Conservation (phyloP, 2,888 invertebrate species). For the Plebejus anna region DNA sequence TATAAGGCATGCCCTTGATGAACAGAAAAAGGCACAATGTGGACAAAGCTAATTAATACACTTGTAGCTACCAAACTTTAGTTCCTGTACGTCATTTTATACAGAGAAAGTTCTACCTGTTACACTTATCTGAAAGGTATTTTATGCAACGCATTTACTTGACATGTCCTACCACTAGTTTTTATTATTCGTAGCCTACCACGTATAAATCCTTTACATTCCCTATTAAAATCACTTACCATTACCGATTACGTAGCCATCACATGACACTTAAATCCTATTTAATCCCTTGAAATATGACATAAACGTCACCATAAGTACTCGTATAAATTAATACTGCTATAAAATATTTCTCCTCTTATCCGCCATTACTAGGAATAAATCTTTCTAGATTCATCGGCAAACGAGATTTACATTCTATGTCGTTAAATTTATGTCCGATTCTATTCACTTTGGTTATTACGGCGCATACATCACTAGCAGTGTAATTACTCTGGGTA, state of each 20-base stretch:
- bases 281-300: background rate
- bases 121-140: no score
- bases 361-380: conserved; percentile 29
- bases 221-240: background rate
- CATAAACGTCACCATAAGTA: conserved; percentile 8
- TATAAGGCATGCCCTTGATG: no score
- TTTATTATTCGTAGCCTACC: no score
- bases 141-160: no score
- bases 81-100: no score
- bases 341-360: conserved; percentile 18
- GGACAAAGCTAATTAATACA: no score
- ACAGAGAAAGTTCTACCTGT: no score
- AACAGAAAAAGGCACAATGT: no score
- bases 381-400: conserved; percentile 39
- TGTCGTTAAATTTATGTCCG: conserved; percentile 42
- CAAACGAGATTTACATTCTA: conserved; percentile 46
- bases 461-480: conserved; percentile 32
- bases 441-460: conserved; percentile 38
- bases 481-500: conserved; percentile 19
- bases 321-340: conserved; percentile 12
- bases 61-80: no score
- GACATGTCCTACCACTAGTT: no score
- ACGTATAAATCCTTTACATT: background rate
- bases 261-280: background rate
- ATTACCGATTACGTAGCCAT: background rate